A percentile compares a stretch with the other conserved stretches of the same genome.
phyloP scores from a whole-genome alignment of 2,113 vertebrate species.

The Mionectes macconnelli region DNA sequence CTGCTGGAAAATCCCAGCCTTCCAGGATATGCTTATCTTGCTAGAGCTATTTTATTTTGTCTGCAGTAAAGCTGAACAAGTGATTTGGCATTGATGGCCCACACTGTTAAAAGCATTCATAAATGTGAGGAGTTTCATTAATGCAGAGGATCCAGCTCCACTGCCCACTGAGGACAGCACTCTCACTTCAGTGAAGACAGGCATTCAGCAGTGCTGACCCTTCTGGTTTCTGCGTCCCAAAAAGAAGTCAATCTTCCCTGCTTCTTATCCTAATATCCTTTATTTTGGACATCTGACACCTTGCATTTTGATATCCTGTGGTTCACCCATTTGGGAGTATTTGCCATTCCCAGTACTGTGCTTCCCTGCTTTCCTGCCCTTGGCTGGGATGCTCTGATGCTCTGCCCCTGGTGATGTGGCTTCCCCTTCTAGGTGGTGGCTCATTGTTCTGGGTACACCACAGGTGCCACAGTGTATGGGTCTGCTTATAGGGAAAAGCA shows the following conservation, averaged over 20 bases:
- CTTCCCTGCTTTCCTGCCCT: neutral
- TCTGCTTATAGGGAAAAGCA: neutral
- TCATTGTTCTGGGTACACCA: neutral
- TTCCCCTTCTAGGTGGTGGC: neutral
- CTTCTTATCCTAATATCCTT: neutral
- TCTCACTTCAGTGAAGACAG: neutral
- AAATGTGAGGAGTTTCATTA: neutral
- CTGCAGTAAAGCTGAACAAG: slow-evolving; percentile 35
- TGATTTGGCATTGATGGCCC: neutral
- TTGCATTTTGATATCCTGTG: neutral
- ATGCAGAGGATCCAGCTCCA: neutral
- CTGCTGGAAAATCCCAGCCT: slow-evolving; percentile 45
- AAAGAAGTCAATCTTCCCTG: neutral
- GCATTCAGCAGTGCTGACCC: neutral
- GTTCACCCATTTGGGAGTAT: neutral
- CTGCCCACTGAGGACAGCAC: rapidly evolving
- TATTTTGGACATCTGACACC: neutral
- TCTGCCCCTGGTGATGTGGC: neutral
- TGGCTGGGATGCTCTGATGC: neutral
- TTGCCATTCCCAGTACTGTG: neutral
- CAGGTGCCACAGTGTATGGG: neutral
- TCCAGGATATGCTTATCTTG: slow-evolving; percentile 3
- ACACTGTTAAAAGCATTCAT: neutral
- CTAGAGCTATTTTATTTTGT: slow-evolving; percentile 50
- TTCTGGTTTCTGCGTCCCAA: neutral